Evolutionary conservation across 1,140 invertebrate species (phyloP), one percentile per base, ranked within the genome.

Genomic region (Trachymyrmex septentrionalis): DNA sequence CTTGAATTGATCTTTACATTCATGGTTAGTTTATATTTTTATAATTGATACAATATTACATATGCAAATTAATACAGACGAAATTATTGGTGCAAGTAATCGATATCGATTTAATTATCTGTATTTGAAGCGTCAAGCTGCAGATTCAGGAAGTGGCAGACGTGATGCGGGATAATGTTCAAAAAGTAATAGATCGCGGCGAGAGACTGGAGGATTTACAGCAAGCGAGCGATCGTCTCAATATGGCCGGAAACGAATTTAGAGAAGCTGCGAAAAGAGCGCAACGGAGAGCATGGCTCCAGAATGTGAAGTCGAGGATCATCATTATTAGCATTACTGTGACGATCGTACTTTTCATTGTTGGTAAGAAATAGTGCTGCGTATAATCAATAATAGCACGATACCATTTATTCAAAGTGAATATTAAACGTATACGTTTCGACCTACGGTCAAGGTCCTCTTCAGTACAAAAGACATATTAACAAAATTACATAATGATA

Each of bases 101-200:
- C 14, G 0, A 16, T 44, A 38, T n/a, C 1, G 19, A 30, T 67
- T 64, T 27, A 24, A 76, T 57, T 69, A 14, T 87, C 9, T 71
- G 21, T 67, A 21, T 61, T 80, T 82, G 10, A 50, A 96, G 96
- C 86, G 95, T 96, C 0, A 94, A 94, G 85, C 92, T 95, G 38
- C 96, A 96, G 91, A 96, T 96, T 38, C 95, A 96, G 53, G 96
- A 96, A 80, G 96, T 96, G 16, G 95, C 96, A 0, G 95, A 95
- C 75, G 95, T 96, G 7, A 96, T 96, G 96, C 94, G 96, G 7
- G 94, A 95, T 48, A 96, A 96, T 92, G 95, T 96, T 1, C 94
- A 94, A 75, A 96, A 95, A 88, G 94, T 96, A 4, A 92, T 96
- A 85, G 96, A 96, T 61, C 91, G 96, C 59, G 96, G 96, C 21